These are phyloP conservation scores for Rhyacophila evoluta DNA, from an alignment of 2,888 invertebrate species.

Conservation along the genomic window DNA sequence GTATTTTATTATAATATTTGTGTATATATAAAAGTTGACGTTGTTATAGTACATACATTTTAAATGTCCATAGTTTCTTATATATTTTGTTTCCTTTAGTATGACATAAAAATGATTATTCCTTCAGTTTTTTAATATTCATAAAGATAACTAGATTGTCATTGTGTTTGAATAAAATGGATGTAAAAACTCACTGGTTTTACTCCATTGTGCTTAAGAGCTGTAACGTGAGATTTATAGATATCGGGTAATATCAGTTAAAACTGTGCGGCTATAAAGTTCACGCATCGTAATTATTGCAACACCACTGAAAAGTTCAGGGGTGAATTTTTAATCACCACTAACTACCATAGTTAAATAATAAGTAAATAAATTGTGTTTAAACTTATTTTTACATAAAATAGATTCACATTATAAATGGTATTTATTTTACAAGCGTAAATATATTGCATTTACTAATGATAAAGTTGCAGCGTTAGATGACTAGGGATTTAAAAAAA, in stretches of 20 bases:
- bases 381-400: background rate
- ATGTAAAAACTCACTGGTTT: background rate
- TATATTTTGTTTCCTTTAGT: too few relatives aligned
- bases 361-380: background rate
- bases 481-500: too few relatives aligned
- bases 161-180: background rate
- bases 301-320: background rate
- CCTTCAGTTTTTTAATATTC: too few relatives aligned
- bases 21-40: too few relatives aligned
- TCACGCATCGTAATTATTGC: slow-evolving; percentile 16
- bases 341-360: background rate
- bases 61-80: too few relatives aligned
- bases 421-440: too few relatives aligned
- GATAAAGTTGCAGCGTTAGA: too few relatives aligned
- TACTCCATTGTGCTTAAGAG: background rate
- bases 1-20: too few relatives aligned
- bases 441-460: too few relatives aligned
- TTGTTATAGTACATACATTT: too few relatives aligned
- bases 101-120: too few relatives aligned
- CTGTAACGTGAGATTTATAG: background rate
- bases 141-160: too few relatives aligned
- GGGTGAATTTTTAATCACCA: background rate
- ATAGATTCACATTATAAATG: background rate
- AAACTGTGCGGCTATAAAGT: background rate
- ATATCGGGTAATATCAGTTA: background rate